Evolutionary conservation across 2,888 invertebrate species (phyloP).

Genomic region (Acanthosepion esculentum): DNA sequence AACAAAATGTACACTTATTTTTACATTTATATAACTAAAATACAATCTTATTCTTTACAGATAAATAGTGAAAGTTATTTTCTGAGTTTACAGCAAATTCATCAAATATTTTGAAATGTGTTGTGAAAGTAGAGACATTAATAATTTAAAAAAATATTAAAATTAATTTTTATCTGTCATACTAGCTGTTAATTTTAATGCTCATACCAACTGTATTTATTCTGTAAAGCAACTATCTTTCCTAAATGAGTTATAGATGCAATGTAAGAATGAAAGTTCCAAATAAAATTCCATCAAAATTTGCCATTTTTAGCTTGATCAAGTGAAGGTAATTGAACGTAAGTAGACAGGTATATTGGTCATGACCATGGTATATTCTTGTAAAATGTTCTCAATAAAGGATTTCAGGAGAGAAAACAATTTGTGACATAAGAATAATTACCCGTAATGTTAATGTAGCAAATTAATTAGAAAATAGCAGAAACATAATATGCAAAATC

Average conservation of each 20-base stretch:
- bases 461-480: not conserved
- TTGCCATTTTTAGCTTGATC: too few relatives aligned
- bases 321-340: not conserved
- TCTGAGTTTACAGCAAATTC: not conserved
- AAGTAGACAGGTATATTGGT: not conserved
- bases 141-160: too few relatives aligned
- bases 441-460: conserved; percentile 6
- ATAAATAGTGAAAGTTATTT: not conserved
- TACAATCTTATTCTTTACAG: not conserved
- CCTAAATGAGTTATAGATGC: not conserved
- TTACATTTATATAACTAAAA: too few relatives aligned
- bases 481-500: conserved; percentile 21
- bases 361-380: not conserved
- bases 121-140: not conserved
- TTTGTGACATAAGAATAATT: conserved; percentile 13
- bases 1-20: too few relatives aligned
- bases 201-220: not conserved
- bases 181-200: not conserved
- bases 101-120: not conserved
- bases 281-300: not conserved
- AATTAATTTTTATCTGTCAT: too few relatives aligned
- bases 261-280: not conserved
- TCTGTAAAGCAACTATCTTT: not conserved
- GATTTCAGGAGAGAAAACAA: not conserved
- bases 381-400: not conserved